Percentiles rank a stretch among this genome's conserved stretches.
Conservation (phyloP, 1,140 invertebrate genomes). For the Dendrolimus punctatus region DNA sequence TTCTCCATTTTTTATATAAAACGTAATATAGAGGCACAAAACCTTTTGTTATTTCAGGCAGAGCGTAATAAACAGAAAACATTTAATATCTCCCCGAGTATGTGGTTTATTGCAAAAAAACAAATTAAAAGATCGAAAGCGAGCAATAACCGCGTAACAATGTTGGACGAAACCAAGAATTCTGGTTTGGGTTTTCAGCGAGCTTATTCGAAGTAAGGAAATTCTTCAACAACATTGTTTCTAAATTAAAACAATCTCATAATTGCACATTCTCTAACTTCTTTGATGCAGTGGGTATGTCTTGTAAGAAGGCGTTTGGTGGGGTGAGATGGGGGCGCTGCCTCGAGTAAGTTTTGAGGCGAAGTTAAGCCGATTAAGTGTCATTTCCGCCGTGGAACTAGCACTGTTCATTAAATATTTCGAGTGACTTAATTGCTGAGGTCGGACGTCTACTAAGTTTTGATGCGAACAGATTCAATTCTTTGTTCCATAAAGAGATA, state of each 20-base stretch:
- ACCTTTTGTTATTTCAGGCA: too few relatives aligned
- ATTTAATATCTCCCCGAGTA: slow-evolving; percentile 2
- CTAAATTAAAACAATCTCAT: slow-evolving; percentile 71
- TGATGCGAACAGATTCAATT: slow-evolving; percentile 42
- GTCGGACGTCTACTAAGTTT: slow-evolving; percentile 40
- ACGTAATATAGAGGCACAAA: too few relatives aligned
- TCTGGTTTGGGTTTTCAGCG: slow-evolving; percentile 55
- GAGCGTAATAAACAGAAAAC: too few relatives aligned
- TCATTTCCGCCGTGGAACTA: slow-evolving; percentile 67
- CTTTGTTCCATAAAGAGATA: slow-evolving; percentile 12
- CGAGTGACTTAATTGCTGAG: slow-evolving; percentile 63
- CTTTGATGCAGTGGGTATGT: slow-evolving; percentile 58
- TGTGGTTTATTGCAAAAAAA: slow-evolving; percentile 21
- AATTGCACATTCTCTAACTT: slow-evolving; percentile 68
- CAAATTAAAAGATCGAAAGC: slow-evolving; percentile 32
- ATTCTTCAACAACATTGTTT: slow-evolving; percentile 69
- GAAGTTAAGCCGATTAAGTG: slow-evolving; percentile 70
- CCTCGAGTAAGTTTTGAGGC: slow-evolving; percentile 58
- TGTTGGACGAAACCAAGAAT: slow-evolving; percentile 62
- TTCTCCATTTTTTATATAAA: too few relatives aligned
- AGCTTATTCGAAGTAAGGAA: slow-evolving; percentile 53
- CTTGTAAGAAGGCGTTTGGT: slow-evolving; percentile 12
- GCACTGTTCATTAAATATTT: slow-evolving; percentile 71
- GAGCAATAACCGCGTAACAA: slow-evolving; percentile 58
- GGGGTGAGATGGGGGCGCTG: slow-evolving; percentile 13